phyloP scores from a whole-genome alignment of 2,113 vertebrate species.

The Oxygymnocypris stewartii region DNA sequence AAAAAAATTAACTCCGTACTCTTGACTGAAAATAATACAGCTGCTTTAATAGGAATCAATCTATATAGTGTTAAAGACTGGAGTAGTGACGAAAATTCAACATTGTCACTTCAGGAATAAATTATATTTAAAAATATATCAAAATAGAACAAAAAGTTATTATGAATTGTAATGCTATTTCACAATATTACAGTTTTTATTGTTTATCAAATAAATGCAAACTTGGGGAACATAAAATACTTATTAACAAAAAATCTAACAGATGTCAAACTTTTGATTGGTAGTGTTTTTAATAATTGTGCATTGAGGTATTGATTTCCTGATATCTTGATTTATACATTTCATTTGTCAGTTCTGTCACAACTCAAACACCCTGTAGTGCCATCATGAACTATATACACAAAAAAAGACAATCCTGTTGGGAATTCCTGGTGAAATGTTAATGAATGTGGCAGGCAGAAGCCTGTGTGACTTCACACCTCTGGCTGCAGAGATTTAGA shows the following conservation, averaged over 20 bases:
- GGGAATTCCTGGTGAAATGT: not conserved
- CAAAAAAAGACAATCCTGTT: not conserved
- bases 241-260: not conserved
- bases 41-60: too few species aligned
- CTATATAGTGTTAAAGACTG: too few species aligned
- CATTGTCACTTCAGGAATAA: not conserved
- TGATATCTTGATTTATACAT: not conserved
- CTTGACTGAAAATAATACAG: too few species aligned
- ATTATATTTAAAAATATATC: not conserved
- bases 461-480: conserved; percentile 19
- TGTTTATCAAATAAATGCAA: not conserved
- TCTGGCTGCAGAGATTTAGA: conserved; percentile 3
- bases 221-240: not conserved
- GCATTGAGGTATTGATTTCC: not conserved
- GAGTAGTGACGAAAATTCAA: too few species aligned
- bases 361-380: not conserved
- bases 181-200: not conserved
- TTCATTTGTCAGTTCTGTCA: not conserved
- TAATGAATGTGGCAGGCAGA: not conserved
- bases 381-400: not conserved
- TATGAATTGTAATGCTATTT: not conserved
- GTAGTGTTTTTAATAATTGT: not conserved
- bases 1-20: too few species aligned
- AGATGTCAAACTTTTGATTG: not conserved
- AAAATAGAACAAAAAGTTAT: not conserved